A percentile compares a stretch with the other conserved stretches of the same genome.
These are phyloP conservation scores for Drosophila algonquin DNA, from an alignment of 2,888 invertebrate genomes.

Conservation along the genomic window DNA sequence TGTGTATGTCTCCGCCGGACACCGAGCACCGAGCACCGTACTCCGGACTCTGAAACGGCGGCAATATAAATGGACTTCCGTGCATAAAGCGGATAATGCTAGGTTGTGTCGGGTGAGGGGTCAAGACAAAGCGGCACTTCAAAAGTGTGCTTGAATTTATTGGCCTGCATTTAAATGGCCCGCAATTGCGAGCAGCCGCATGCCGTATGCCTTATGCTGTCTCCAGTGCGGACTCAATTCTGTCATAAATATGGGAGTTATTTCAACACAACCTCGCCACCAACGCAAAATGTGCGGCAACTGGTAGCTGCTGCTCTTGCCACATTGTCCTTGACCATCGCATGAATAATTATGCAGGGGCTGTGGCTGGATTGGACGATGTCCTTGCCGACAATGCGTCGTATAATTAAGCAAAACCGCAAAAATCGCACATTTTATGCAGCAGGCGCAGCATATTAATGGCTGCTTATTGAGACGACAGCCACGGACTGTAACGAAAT, in stretches of 20 bases:
- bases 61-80: slow-evolving; percentile 75
- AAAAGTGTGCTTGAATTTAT: slow-evolving; percentile 70
- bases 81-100: slow-evolving; percentile 70
- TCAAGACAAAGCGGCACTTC: slow-evolving; percentile 54
- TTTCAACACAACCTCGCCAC: slow-evolving; percentile 3
- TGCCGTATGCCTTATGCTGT: slow-evolving; percentile 34
- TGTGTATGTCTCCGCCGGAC: neutral
- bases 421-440: slow-evolving; percentile 61
- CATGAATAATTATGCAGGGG: slow-evolving; percentile 48
- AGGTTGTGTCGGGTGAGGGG: neutral
- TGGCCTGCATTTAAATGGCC: slow-evolving; percentile 61
- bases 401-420: slow-evolving; percentile 63
- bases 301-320: slow-evolving; percentile 21
- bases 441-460: slow-evolving; percentile 58
- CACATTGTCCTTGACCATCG: slow-evolving; percentile 63
- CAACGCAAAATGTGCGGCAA: slow-evolving; percentile 36
- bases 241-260: slow-evolving; percentile 61
- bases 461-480: slow-evolving; percentile 55
- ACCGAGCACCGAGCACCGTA: neutral
- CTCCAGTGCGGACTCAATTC: slow-evolving; percentile 45
- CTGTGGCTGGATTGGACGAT: slow-evolving; percentile 18
- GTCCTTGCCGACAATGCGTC: slow-evolving; percentile 50
- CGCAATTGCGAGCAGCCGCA: slow-evolving; percentile 42
- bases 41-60: slow-evolving; percentile 23
- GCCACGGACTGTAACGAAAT: slow-evolving; percentile 42